These are phyloP conservation scores for Nannospalax galili DNA, from an alignment of 2,113 vertebrate genomes.

Conservation along the genomic window DNA sequence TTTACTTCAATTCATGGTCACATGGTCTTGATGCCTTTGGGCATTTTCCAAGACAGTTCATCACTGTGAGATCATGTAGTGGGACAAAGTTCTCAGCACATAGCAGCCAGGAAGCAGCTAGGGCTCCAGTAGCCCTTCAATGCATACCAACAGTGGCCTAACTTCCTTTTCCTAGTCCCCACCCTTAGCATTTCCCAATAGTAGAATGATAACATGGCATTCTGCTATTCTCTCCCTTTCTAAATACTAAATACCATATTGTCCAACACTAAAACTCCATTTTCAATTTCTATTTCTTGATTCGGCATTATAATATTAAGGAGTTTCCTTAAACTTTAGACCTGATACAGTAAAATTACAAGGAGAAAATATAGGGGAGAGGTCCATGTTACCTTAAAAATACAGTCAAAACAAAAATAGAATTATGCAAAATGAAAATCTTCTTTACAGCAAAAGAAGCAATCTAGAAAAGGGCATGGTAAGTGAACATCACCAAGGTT, in stretches of 20 bases:
- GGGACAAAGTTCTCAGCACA: not conserved
- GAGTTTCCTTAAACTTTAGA: not conserved
- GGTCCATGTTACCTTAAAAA: not conserved
- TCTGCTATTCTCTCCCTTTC: not conserved
- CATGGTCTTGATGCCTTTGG: not conserved
- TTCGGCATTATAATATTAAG: not conserved
- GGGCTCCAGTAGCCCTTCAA: not conserved
- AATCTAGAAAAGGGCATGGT: not conserved
- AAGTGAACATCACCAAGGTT: not conserved
- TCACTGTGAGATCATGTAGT: not conserved
- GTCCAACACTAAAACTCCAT: not conserved
- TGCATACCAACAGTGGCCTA: not conserved
- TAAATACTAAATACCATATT: conserved; percentile 11
- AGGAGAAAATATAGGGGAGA: not conserved
- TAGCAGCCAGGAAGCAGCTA: not conserved
- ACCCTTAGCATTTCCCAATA: too few species aligned
- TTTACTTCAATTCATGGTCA: not conserved
- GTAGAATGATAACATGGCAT: too few species aligned
- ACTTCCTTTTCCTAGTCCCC: not conserved
- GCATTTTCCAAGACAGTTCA: rapidly evolving
- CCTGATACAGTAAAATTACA: not conserved
- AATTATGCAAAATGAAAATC: not conserved
- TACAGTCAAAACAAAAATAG: not conserved
- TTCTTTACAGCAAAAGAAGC: not conserved
- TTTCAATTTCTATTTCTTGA: not conserved